These are phyloP conservation scores for Drosophila novamexicana DNA, from an alignment of 1,140 invertebrate species.

Conservation along the genomic window DNA sequence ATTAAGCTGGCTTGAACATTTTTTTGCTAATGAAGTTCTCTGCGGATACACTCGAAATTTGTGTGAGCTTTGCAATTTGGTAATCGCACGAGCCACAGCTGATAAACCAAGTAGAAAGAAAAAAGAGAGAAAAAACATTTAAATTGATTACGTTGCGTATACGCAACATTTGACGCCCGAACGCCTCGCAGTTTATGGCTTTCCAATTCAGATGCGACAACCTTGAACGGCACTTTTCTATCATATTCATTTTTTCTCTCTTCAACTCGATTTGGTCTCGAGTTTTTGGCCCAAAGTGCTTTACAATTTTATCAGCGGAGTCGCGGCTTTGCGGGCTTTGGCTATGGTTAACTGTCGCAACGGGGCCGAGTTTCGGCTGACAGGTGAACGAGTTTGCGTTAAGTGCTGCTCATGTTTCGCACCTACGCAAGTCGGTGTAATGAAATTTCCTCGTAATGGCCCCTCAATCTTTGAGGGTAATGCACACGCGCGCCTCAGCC, in stretches of 20 bases:
- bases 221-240: conserved; percentile 36
- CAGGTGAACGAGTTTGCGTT: conserved; percentile 34
- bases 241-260: background rate
- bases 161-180: conserved; percentile 64
- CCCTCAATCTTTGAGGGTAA: conserved; percentile 36
- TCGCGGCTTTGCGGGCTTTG: background rate
- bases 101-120: conserved; percentile 35
- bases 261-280: conserved; percentile 7
- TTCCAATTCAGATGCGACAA: conserved; percentile 41
- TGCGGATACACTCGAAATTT: conserved; percentile 5
- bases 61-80: conserved; percentile 4
- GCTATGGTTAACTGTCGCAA: conserved; percentile 1
- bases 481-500: background rate
- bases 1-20: background rate
- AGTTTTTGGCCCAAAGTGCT: conserved; percentile 9
- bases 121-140: conserved; percentile 38
- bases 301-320: background rate
- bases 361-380: conserved; percentile 10
- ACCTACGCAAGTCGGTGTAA: conserved; percentile 54
- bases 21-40: background rate
- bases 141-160: conserved; percentile 74
- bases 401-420: conserved; percentile 53
- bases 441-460: conserved; percentile 55
- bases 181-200: conserved; percentile 27
- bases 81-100: conserved; percentile 35